These are phyloP conservation scores for Myoxocephalus aenaeus DNA, from an alignment of 2,797 vertebrate genomes.

Conservation along the genomic window DNA sequence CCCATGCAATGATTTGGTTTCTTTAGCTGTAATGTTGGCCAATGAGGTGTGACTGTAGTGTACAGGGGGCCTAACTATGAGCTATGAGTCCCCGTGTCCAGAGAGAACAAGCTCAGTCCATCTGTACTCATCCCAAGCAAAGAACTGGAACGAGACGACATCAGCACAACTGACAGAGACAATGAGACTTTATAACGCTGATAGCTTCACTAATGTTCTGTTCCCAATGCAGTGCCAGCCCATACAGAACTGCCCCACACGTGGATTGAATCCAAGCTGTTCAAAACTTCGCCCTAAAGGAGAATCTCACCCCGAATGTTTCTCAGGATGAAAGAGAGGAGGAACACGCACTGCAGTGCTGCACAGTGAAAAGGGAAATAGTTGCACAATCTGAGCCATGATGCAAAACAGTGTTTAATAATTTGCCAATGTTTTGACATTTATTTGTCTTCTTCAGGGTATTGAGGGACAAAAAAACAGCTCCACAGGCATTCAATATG, in stretches of 20 bases:
- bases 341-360: background rate
- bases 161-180: conserved; percentile 81
- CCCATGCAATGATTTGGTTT: conserved; percentile 74
- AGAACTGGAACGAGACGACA: conserved; percentile 75
- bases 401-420: background rate
- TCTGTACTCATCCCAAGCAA: conserved; percentile 75
- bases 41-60: conserved; percentile 79
- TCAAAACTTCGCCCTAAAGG: conserved; percentile 7
- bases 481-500: no score
- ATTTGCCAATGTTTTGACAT: background rate
- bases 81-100: conserved; percentile 70
- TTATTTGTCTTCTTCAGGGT: background rate
- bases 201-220: conserved; percentile 64
- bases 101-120: conserved; percentile 72
- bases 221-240: conserved; percentile 49
- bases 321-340: background rate
- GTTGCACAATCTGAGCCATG: background rate
- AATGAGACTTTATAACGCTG: conserved; percentile 78
- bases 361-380: background rate
- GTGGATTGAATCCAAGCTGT: conserved; percentile 39
- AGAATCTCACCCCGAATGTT: conserved; percentile 6
- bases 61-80: conserved; percentile 74
- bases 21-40: conserved; percentile 73
- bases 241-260: conserved; percentile 13
- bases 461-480: background rate